phyloP scores from a whole-genome alignment of 2,113 vertebrate genomes.

The Pelobates fuscus region DNA sequence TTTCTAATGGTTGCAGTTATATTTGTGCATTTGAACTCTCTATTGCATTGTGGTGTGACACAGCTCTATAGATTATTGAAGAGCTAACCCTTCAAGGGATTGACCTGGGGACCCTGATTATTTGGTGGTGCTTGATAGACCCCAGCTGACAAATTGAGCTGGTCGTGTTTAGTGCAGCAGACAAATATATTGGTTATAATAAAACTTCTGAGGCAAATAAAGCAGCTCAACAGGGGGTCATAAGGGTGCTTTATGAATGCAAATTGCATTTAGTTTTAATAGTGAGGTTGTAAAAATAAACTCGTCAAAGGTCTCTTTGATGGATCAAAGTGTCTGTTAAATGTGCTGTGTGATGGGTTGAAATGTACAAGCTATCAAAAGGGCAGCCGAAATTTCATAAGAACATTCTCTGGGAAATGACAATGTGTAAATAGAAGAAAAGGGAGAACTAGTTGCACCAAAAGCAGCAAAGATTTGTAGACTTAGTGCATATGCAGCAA shows the following conservation, averaged over 20 bases:
- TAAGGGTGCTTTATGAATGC: conserved; percentile 65
- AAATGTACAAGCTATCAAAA: conserved; percentile 60
- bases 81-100: background rate
- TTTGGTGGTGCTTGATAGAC: conserved; percentile 57
- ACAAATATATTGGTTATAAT: conserved; percentile 63
- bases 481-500: no score
- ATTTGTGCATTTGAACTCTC: conserved; percentile 56
- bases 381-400: conserved; percentile 67
- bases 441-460: no score
- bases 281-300: conserved; percentile 58
- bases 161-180: conserved; percentile 64
- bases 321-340: conserved; percentile 61
- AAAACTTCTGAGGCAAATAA: conserved; percentile 71
- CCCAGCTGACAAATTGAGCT: conserved; percentile 54
- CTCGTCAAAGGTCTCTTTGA: conserved; percentile 45
- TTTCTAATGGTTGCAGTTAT: background rate
- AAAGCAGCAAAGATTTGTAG: no score
- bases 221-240: conserved; percentile 67
- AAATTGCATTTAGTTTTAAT: conserved; percentile 66
- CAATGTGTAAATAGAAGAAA: no score
- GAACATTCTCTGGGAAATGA: no score
- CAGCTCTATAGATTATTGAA: conserved; percentile 48
- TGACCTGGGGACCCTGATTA: conserved; percentile 2
- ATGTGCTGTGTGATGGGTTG: conserved; percentile 60
- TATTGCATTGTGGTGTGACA: no score